Base-by-base conservation (phyloP, 2,888 invertebrate species). In the Smittia sp. region DNA sequence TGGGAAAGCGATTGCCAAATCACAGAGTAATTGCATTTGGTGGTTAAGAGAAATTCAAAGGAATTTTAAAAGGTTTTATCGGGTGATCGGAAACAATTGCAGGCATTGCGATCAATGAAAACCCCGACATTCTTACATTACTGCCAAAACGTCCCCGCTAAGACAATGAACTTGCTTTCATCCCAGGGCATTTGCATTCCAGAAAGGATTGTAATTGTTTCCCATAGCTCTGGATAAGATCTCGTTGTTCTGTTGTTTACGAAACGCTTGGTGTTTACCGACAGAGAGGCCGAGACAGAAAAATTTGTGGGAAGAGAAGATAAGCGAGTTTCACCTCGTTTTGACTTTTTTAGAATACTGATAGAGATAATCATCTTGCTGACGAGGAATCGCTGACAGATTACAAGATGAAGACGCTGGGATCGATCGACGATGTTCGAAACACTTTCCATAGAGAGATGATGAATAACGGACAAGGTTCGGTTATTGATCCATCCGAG, bases 351-450 rank as follows among this genome's bases (percentile, higher is more conserved):
- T 15, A 46, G 46, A 46, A 46, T 15, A n/a, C 58, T 58, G 58
- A 58, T 22, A 58, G 18, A 4, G 3, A 18, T 6, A 18, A 58
- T 58, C 58, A 58, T 22, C 18, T 20, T 3, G 58, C 4, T 9
- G 46, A 70, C 9, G 62, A 20, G 4, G 72, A 72, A 39, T 62
- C 72, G 15, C 24, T 72, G 15, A 72, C 72, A 1, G 52, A 52
- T 22, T 62, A 62, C 24, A 72, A 72, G 32, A 39, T 38, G n/a
- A 62, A 32, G 9, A 58, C 15, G 7, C 38, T 72, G 11, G 39
- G 20, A 13, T 62, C 72, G 6, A 11, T 27, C 9, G 58, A 72
- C 32, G 72, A 54, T n/a, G 58, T 72, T n/a, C 15, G 54, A 1
- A 32, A 20, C 4, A 72, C 27, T 22, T 72, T 72, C 38, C 58